Conservation (phyloP, 2,888 invertebrate species). For the Bugula neritina region DNA sequence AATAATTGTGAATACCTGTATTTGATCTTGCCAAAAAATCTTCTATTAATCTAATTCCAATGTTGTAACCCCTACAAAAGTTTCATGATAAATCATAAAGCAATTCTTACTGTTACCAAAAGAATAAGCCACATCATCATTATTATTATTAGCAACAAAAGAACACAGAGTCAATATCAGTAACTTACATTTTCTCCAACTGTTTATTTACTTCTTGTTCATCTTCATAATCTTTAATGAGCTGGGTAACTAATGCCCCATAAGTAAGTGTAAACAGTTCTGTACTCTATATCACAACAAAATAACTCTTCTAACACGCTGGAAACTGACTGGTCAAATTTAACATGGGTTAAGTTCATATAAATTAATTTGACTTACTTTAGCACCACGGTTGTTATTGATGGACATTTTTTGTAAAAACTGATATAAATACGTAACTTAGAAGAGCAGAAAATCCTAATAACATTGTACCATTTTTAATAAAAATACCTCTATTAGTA, state of each 20-base stretch:
- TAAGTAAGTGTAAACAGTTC: constrained; percentile 95
- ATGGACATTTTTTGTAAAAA: too few species aligned
- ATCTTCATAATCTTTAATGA: constrained; percentile 92
- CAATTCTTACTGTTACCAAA: too few species aligned
- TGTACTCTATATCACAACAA: constrained; percentile 65
- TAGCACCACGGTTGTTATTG: too few species aligned
- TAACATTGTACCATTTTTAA: too few species aligned
- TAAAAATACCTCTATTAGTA: too few species aligned
- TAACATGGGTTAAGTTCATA: too few species aligned
- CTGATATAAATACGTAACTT: too few species aligned
- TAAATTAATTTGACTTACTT: too few species aligned
- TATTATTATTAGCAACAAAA: background rate
- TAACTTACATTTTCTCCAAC: constrained; percentile 52
- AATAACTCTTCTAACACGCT: too few species aligned
- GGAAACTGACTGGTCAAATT: constrained; percentile 20
- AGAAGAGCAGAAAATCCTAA: too few species aligned
- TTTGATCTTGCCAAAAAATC: constrained; percentile 83
- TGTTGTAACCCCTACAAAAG: constrained; percentile 83
- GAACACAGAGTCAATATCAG: background rate
- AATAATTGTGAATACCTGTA: too few species aligned
- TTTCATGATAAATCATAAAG: too few species aligned
- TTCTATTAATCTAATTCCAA: constrained; percentile 93
- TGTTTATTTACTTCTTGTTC: constrained; percentile 97
- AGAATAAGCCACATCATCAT: background rate
- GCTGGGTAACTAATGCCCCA: constrained; percentile 92